A percentile compares a stretch with the other conserved stretches of the same genome.
phyloP scores from a whole-genome alignment of 2,888 invertebrate genomes.

The Cylloceria caligata region DNA sequence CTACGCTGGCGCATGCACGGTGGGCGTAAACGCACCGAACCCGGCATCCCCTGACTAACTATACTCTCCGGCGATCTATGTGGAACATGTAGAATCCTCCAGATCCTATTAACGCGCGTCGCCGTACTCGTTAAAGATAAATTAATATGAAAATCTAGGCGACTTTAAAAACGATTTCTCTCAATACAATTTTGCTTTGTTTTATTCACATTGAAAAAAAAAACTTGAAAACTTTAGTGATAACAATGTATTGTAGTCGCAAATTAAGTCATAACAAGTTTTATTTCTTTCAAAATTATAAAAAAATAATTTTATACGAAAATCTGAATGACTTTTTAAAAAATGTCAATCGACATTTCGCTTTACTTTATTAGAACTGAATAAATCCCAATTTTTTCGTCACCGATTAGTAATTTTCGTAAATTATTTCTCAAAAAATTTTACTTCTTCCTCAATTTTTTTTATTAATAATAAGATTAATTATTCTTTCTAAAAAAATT shows the following conservation, averaged over 20 bases:
- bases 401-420: too few species aligned
- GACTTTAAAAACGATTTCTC: not conserved
- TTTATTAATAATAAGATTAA: not conserved
- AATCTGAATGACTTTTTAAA: too few species aligned
- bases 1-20: conserved; percentile 38
- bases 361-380: too few species aligned
- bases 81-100: conserved; percentile 46
- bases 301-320: too few species aligned
- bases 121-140: conserved; percentile 37
- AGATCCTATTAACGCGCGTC: conserved; percentile 49
- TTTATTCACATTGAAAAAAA: not conserved
- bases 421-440: too few species aligned
- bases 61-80: conserved; percentile 26
- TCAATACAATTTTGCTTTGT: not conserved
- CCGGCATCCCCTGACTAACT: conserved; percentile 55
- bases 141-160: conserved; percentile 22
- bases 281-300: too few species aligned
- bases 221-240: not conserved
- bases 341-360: too few species aligned
- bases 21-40: conserved; percentile 49
- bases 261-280: too few species aligned
- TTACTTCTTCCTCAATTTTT: not conserved
- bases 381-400: too few species aligned
- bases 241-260: too few species aligned
- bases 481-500: not conserved